These are phyloP conservation scores for Brachionus rubens DNA, from an alignment of 1,140 invertebrate species.

Conservation along the genomic window DNA sequence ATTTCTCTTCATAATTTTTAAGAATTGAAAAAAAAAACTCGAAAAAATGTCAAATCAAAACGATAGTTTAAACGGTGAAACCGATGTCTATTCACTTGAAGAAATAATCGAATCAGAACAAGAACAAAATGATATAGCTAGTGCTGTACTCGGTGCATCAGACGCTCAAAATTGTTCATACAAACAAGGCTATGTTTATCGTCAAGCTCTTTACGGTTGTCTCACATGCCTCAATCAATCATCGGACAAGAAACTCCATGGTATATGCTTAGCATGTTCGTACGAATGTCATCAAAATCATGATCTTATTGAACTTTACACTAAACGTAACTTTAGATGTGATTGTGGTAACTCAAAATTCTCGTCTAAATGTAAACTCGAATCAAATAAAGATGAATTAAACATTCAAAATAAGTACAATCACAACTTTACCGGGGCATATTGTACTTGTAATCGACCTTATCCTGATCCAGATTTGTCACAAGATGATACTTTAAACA, in stretches of 20 bases:
- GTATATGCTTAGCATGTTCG: slow-evolving; percentile 81
- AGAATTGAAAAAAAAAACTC: not conserved
- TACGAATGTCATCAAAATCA: slow-evolving; percentile 92
- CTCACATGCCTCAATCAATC: slow-evolving; percentile 72
- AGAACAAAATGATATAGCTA: slow-evolving; percentile 38
- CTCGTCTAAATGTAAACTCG: slow-evolving; percentile 53
- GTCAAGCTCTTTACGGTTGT: slow-evolving; percentile 93
- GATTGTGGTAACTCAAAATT: slow-evolving; percentile 93
- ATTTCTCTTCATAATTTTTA: too few species aligned
- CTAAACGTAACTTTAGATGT: slow-evolving; percentile 89
- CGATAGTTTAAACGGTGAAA: not conserved
- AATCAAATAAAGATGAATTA: slow-evolving; percentile 49
- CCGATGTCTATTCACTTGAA: slow-evolving; percentile 28
- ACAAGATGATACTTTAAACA: slow-evolving; percentile 61
- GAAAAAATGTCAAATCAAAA: not conserved
- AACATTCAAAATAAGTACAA: slow-evolving; percentile 57
- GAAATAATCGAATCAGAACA: slow-evolving; percentile 40
- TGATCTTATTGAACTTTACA: slow-evolving; percentile 91
- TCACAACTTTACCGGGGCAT: slow-evolving; percentile 82
- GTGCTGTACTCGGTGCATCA: slow-evolving; percentile 22
- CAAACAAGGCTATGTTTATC: slow-evolving; percentile 78
- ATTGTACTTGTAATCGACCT: slow-evolving; percentile 86
- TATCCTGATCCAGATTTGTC: slow-evolving; percentile 83
- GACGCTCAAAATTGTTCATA: slow-evolving; percentile 42
- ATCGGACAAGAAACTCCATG: slow-evolving; percentile 60